Base-by-base conservation (phyloP, 2,888 invertebrate genomes). In the Troides helena region DNA sequence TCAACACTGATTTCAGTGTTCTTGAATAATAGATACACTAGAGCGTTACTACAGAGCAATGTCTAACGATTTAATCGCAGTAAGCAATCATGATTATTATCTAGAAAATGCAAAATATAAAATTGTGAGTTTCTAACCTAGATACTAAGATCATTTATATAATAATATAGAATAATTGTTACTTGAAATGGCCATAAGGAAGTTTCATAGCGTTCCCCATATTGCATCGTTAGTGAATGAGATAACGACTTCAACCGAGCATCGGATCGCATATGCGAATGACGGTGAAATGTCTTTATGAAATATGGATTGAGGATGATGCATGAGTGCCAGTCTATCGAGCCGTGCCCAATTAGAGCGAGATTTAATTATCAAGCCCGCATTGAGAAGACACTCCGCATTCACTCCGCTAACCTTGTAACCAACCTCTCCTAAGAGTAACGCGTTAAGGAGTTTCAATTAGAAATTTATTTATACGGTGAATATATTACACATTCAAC, bases 351-450 rank as follows among this genome's bases (percentile, higher is more conserved):
- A 84, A 85, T 85, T 84, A 84, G 74, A 77, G 68, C 62, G 74
- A 78, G 79, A 84, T 85, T 85, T 82, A 82, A 86, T 85, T 85
- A 86, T 80, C 73, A 71, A 76, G 70, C 75, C 77, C 78, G 72
- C 76, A 80, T 79, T 76, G 76, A 78, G 74, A 74, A 72, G 74
- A 72, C 74, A 66, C 73, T 65, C 65, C 56, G 62, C 46, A 72
- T 72, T 64, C 63, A 67, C 57, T 56, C 39, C 58, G 62, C 71
- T 66, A 67, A 70, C 65, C 67, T 59, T 64, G 62, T 62, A 58
- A 63, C 36, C 63, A 60, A 46, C 46, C 46, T 12, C 69, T 58
- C 58, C 46, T 70, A 64, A 63, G 63, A 25, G 60, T 57, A 67
- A 65, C 58, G 36, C 23, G 58, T 39, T 43, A 62, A 57, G 25